Evolutionary conservation across 30 jellyfish, hydroid and myxozoan species (phyloP).

Genomic region (Euphysa ruthae): DNA sequence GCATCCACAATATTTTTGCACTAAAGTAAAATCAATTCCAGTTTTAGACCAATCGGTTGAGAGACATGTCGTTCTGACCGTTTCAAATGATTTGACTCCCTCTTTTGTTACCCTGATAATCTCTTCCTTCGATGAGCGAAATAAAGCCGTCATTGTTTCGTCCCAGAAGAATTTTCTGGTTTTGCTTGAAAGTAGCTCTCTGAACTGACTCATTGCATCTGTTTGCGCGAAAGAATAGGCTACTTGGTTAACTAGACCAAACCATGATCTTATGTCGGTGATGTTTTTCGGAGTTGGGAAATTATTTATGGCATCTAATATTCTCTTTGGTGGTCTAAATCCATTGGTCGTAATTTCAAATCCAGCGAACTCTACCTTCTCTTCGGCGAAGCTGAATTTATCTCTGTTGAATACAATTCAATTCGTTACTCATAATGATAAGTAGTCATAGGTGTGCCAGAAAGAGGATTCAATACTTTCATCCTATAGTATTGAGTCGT

Average conservation of each 20-base stretch:
- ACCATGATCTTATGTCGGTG: constrained; percentile 22
- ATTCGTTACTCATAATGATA: too few relatives aligned
- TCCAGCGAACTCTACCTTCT: background rate
- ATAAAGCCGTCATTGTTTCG: background rate
- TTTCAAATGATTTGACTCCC: background rate
- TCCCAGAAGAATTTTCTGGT: background rate
- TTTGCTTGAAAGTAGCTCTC: background rate
- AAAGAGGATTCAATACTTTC: too few relatives aligned
- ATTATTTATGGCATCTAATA: background rate
- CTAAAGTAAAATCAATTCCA: background rate
- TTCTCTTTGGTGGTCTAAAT: background rate
- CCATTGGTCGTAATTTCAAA: background rate
- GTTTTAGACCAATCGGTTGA: constrained; percentile 14
- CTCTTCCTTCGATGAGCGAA: background rate
- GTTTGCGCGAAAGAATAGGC: background rate
- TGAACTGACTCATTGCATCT: background rate
- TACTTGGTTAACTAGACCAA: constrained; percentile 13
- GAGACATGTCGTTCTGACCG: background rate
- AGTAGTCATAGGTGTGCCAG: too few relatives aligned
- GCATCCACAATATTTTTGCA: constrained; percentile 2
- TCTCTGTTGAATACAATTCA: too few relatives aligned
- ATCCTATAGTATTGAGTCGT: too few relatives aligned
- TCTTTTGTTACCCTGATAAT: background rate
- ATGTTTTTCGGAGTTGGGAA: background rate
- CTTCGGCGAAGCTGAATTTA: background rate